phyloP scores from a whole-genome alignment of 2,888 invertebrate genomes.

The Ashinkailepas kermadecensis region DNA sequence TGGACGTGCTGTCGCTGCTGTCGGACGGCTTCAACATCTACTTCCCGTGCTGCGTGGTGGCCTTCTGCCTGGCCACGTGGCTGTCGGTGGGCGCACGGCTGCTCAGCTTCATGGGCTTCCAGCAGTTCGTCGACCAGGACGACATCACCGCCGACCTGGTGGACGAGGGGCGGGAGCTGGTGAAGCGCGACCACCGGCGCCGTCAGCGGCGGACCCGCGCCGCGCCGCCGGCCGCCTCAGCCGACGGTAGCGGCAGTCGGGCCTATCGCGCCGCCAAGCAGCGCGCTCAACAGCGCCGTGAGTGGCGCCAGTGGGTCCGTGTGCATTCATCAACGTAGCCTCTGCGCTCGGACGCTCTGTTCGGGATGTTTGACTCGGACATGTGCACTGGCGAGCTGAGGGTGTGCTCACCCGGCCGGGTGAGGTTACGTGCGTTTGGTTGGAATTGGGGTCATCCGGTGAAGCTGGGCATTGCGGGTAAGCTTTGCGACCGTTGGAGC shows the following conservation, averaged over 20 bases:
- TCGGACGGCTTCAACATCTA: constrained; percentile 98
- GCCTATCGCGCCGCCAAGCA: constrained; percentile 21
- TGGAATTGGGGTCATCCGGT: background rate
- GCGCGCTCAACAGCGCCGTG: background rate
- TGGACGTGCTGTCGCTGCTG: constrained; percentile 95
- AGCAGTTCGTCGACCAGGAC: constrained; percentile 89
- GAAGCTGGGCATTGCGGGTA: background rate
- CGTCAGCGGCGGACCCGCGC: constrained; percentile 23
- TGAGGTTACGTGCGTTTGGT: background rate
- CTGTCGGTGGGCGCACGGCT: constrained; percentile 85
- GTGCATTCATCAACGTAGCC: background rate
- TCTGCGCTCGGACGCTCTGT: background rate
- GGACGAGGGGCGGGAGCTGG: constrained; percentile 61
- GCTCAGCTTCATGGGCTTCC: constrained; percentile 82
- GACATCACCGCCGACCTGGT: constrained; percentile 86
- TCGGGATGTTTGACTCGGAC: too few relatives aligned
- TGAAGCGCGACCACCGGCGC: background rate
- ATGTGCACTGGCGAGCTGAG: too few relatives aligned
- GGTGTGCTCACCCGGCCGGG: too few relatives aligned
- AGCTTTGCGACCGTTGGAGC: too few relatives aligned
- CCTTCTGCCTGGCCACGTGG: constrained; percentile 87
- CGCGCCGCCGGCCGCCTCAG: constrained; percentile 37
- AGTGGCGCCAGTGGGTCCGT: background rate
- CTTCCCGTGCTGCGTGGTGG: constrained; percentile 93
- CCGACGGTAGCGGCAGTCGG: constrained; percentile 37